phyloP scores from a whole-genome alignment of 2,888 invertebrate species.

The Aphidius colemani region DNA sequence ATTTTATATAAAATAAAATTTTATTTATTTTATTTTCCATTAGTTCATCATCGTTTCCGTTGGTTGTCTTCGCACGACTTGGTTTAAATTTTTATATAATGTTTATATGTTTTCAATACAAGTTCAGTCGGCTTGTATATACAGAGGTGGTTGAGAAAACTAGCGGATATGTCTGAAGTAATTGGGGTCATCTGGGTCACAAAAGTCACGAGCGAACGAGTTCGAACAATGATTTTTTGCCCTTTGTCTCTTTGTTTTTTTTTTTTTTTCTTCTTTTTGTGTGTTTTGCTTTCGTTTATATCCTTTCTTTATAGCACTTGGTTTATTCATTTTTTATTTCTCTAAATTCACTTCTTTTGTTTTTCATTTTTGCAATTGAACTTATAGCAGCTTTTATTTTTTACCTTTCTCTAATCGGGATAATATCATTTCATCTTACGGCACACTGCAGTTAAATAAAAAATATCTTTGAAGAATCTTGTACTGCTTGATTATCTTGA shows the following conservation, averaged over 20 bases:
- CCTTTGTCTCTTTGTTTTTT: constrained; percentile 41
- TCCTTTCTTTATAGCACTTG: constrained; percentile 19
- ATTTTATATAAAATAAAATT: not conserved
- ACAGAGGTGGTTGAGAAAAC: constrained; percentile 27
- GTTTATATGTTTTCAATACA: not conserved
- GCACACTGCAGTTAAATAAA: constrained; percentile 15
- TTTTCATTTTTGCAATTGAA: too few relatives aligned
- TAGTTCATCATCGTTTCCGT: not conserved
- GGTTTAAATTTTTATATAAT: too few relatives aligned
- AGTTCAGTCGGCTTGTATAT: not conserved
- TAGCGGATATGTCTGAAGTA: constrained; percentile 60
- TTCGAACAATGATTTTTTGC: constrained; percentile 55
- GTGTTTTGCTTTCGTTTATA: constrained; percentile 21
- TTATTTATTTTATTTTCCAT: not conserved
- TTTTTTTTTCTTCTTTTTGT: constrained; percentile 31
- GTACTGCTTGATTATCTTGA: constrained; percentile 56
- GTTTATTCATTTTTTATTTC: constrained; percentile 1
- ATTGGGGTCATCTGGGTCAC: constrained; percentile 59
- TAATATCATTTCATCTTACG: constrained; percentile 1
- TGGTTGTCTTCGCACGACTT: too few relatives aligned
- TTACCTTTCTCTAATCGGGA: constrained; percentile 8
- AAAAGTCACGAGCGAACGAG: constrained; percentile 59
- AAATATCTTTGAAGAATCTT: constrained; percentile 29
- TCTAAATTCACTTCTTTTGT: constrained; percentile 9
- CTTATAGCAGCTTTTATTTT: not conserved